Evolutionary conservation across 2,797 vertebrate genomes (phyloP).

Genomic region (Xenops minutus): DNA sequence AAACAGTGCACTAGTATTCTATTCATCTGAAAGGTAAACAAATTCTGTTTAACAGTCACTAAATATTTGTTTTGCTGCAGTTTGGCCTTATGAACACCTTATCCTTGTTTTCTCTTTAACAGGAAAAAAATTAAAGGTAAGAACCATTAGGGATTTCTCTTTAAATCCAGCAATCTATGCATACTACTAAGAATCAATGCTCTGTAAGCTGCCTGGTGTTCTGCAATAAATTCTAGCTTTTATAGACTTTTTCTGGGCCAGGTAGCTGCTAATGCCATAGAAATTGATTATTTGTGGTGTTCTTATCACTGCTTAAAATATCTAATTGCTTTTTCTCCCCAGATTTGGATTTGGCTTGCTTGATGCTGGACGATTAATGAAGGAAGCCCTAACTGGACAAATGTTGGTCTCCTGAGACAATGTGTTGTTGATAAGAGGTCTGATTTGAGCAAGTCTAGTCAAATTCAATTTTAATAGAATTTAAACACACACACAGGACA

Average conservation of each 20-base stretch:
- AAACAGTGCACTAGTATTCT: constrained; percentile 15
- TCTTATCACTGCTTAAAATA: constrained; percentile 77
- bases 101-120: constrained; percentile 41
- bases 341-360: constrained; percentile 66
- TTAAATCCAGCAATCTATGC: constrained; percentile 61
- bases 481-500: constrained; percentile 19
- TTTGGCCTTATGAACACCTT: constrained; percentile 17
- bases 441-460: constrained; percentile 51
- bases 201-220: constrained; percentile 52
- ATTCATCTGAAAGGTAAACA: constrained; percentile 51
- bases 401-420: constrained; percentile 51
- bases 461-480: constrained; percentile 63
- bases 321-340: constrained; percentile 74
- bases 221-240: constrained; percentile 70
- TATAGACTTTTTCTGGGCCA: constrained; percentile 69
- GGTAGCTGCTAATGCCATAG: constrained; percentile 67
- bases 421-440: constrained; percentile 56
- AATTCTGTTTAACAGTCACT: constrained; percentile 43
- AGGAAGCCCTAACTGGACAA: constrained; percentile 64
- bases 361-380: constrained; percentile 65
- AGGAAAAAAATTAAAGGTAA: constrained; percentile 50
- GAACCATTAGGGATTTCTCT: constrained; percentile 59
- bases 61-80: constrained; percentile 38
- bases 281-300: constrained; percentile 74
- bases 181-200: constrained; percentile 57